phyloP scores from a whole-genome alignment of 1,140 invertebrate species.

The Eriosoma lanigerum region DNA sequence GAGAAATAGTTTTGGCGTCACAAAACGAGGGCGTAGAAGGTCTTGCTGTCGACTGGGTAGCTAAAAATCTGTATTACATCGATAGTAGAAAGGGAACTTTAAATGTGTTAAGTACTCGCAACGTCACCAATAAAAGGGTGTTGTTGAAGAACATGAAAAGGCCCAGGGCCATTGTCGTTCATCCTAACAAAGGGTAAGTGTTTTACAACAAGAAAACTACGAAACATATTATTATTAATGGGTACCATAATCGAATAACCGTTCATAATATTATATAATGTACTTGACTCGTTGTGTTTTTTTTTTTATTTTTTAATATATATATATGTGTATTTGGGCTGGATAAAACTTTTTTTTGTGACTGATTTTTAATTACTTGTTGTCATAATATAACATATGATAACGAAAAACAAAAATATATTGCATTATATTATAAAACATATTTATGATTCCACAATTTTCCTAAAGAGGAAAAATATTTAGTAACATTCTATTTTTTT shows the following conservation, averaged over 20 bases:
- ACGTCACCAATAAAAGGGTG: conserved; percentile 80
- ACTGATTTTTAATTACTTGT: no score
- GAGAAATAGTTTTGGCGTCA: conserved; percentile 89
- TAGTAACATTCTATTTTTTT: no score
- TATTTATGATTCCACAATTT: not conserved
- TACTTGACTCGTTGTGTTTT: no score
- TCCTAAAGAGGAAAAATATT: no score
- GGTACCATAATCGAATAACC: no score
- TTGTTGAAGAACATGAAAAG: conserved; percentile 85
- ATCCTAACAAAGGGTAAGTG: conserved; percentile 83
- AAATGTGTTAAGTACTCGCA: conserved; percentile 86
- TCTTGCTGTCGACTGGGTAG: conserved; percentile 93
- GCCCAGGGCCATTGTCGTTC: conserved; percentile 92
- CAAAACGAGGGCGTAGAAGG: conserved; percentile 98
- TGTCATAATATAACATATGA: no score
- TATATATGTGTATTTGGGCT: no score
- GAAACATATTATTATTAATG: not conserved
- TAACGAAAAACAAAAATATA: no score
- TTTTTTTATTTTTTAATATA: no score
- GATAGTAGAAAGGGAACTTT: conserved; percentile 94
- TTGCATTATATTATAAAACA: not conserved
- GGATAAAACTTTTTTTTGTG: no score
- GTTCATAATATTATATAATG: no score
- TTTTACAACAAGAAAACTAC: not conserved
- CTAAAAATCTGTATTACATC: conserved; percentile 97